phyloP scores from a whole-genome alignment of 2,113 vertebrate genomes.

The Dasypus novemcinctus region DNA sequence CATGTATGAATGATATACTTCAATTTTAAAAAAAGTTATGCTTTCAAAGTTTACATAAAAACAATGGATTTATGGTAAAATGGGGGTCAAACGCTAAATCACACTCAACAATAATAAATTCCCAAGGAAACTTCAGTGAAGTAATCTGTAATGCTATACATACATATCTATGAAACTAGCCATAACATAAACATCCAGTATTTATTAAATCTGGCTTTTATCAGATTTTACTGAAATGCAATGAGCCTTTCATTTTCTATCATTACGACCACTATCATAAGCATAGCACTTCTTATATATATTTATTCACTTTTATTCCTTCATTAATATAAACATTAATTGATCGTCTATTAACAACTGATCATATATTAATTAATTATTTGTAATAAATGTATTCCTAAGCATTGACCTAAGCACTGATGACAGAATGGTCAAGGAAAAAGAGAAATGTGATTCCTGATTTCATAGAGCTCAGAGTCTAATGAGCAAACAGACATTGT shows the following conservation, averaged over 20 bases:
- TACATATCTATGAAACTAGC: not conserved
- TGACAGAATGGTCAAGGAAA: not conserved
- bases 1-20: no score
- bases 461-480: not conserved
- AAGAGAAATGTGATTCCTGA: not conserved
- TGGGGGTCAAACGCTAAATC: not conserved
- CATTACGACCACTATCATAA: not conserved
- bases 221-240: slow-evolving; percentile 30
- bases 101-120: not conserved
- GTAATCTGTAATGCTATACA: not conserved
- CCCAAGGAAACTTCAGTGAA: not conserved
- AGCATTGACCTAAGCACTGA: not conserved
- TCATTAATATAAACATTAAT: not conserved
- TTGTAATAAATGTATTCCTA: slow-evolving; percentile 1
- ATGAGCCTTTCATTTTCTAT: not conserved
- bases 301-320: not conserved
- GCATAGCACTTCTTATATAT: not conserved
- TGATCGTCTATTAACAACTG: slow-evolving; percentile 20
- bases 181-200: not conserved
- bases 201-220: slow-evolving; percentile 12
- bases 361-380: not conserved
- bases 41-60: slow-evolving; percentile 36
- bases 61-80: not conserved
- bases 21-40: not conserved
- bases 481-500: not conserved